Percentiles rank a stretch among this genome's conserved stretches.
Conservation (phyloP, 1,140 invertebrate species). For the Zelostemma sp. region DNA sequence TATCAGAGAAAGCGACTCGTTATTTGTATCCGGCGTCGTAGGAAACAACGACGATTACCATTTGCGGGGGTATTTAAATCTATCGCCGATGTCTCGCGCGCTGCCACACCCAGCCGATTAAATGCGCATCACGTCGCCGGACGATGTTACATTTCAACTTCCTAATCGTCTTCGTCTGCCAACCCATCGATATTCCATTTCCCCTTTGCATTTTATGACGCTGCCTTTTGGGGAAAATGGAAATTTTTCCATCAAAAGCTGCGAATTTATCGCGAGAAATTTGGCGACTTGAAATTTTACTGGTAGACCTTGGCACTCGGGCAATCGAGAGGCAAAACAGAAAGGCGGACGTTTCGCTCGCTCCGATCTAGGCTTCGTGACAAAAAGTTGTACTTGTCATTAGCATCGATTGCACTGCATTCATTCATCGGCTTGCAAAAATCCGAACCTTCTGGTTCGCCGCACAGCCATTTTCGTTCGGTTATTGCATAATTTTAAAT, state of each 20-base stretch:
- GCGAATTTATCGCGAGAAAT: too few relatives aligned
- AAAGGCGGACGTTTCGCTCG: conserved; percentile 14
- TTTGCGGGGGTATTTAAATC: background rate
- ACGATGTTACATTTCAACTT: background rate
- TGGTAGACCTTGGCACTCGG: conserved; percentile 24
- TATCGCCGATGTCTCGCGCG: background rate
- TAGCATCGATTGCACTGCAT: conserved; percentile 11
- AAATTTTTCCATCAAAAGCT: too few relatives aligned
- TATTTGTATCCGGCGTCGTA: background rate
- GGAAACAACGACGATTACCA: background rate
- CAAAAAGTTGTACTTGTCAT: conserved; percentile 27
- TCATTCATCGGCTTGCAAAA: background rate
- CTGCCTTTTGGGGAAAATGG: too few relatives aligned
- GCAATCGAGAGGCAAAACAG: conserved; percentile 23
- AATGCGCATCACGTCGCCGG: background rate
- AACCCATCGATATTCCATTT: too few relatives aligned
- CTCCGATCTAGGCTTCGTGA: conserved; percentile 19
- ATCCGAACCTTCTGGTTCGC: background rate
- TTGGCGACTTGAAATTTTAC: too few relatives aligned
- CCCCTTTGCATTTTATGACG: too few relatives aligned
- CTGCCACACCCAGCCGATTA: background rate
- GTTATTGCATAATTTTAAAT: too few relatives aligned
- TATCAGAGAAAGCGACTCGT: conserved; percentile 4
- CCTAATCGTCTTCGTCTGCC: too few relatives aligned
- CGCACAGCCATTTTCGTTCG: background rate